Percentiles rank a stretch among this genome's conserved stretches.
These are phyloP conservation scores for Centruroides sculpturatus DNA, from an alignment of 1,140 invertebrate genomes.

Conservation along the genomic window DNA sequence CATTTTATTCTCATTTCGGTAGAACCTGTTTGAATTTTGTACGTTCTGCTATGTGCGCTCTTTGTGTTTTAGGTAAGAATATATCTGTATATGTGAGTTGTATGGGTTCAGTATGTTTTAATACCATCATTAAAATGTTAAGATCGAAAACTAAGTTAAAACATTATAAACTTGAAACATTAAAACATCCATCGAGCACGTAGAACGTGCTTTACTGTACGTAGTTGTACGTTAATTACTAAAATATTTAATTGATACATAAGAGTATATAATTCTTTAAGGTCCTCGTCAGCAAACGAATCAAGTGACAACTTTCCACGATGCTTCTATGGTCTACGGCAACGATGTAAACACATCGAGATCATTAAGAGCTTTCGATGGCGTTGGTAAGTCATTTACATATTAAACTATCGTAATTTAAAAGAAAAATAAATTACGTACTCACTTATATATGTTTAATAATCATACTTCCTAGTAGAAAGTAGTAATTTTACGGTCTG, in stretches of 20 bases:
- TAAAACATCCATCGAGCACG: too few relatives aligned
- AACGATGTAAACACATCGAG: constrained; percentile 25
- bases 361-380: constrained; percentile 2
- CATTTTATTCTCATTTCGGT: constrained; percentile 20
- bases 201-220: too few relatives aligned
- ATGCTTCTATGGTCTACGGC: constrained; percentile 64
- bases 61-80: constrained; percentile 19
- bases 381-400: constrained; percentile 2
- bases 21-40: constrained; percentile 28
- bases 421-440: too few relatives aligned
- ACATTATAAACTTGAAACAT: too few relatives aligned
- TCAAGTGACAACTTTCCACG: constrained; percentile 80
- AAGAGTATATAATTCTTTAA: constrained; percentile 26
- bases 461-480: too few relatives aligned
- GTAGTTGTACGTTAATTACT: too few relatives aligned
- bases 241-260: too few relatives aligned
- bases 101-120: too few relatives aligned
- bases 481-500: too few relatives aligned
- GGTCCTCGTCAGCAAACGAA: constrained; percentile 85
- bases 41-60: constrained; percentile 19
- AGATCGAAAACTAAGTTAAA: too few relatives aligned
- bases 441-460: too few relatives aligned
- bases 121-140: too few relatives aligned
- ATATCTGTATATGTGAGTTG: not conserved
- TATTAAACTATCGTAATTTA: not conserved